Percentiles rank a stretch among this genome's conserved stretches.
These are phyloP conservation scores for Bombyx huttoni DNA, from an alignment of 2,888 invertebrate species.

Conservation along the genomic window DNA sequence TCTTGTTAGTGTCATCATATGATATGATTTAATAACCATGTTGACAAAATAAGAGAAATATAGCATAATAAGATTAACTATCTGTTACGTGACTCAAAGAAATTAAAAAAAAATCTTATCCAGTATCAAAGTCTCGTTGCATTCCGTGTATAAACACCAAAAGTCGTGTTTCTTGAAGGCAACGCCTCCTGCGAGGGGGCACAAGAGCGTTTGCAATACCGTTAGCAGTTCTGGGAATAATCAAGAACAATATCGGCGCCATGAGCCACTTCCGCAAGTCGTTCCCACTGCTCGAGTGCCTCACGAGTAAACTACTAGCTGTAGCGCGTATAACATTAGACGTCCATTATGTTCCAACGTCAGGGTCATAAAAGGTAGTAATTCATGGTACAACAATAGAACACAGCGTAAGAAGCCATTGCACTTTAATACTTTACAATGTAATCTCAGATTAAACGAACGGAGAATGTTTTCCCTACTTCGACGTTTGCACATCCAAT, in stretches of 20 bases:
- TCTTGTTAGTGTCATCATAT: too few relatives aligned
- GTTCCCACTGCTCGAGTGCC: slow-evolving; percentile 9
- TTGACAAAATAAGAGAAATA: too few relatives aligned
- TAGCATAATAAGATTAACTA: too few relatives aligned
- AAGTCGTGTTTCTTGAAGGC: not conserved
- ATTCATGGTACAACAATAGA: not conserved
- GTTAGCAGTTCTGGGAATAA: slow-evolving; percentile 50
- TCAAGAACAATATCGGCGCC: slow-evolving; percentile 44
- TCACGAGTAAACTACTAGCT: not conserved
- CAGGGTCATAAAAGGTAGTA: not conserved
- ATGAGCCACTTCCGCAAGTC: slow-evolving; percentile 31
- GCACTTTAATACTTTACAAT: not conserved
- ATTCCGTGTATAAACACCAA: not conserved
- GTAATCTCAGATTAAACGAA: too few relatives aligned
- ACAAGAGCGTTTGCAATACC: slow-evolving; percentile 55
- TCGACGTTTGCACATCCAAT: too few relatives aligned
- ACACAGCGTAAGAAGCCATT: not conserved
- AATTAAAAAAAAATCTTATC: too few relatives aligned
- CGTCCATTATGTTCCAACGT: not conserved
- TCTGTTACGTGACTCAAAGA: too few relatives aligned
- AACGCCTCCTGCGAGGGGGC: slow-evolving; percentile 45
- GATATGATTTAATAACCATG: too few relatives aligned
- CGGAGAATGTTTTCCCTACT: too few relatives aligned
- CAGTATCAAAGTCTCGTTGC: too few relatives aligned
- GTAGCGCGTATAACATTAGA: not conserved